phyloP scores from a whole-genome alignment of 2,888 invertebrate species.

The Leptogaster cylindrica region DNA sequence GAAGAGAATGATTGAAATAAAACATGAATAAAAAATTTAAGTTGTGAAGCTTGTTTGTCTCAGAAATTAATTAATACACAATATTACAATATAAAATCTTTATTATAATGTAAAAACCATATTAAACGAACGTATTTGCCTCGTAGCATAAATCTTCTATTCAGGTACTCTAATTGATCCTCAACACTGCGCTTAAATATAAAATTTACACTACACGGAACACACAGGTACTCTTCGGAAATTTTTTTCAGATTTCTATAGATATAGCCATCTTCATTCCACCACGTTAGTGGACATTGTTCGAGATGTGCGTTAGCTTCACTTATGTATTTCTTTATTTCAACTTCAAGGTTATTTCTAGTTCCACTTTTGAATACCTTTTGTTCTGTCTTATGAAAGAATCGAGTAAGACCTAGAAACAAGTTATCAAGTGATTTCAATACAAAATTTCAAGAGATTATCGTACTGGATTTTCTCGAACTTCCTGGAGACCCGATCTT shows the following conservation, averaged over 20 bases:
- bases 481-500: background rate
- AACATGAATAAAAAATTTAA: conserved; percentile 25
- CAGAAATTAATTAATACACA: background rate
- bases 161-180: conserved; percentile 24
- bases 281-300: conserved; percentile 54
- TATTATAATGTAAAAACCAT: conserved; percentile 38
- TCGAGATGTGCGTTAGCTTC: conserved; percentile 52
- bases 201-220: conserved; percentile 52
- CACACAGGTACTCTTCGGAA: conserved; percentile 51
- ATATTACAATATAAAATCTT: conserved; percentile 9
- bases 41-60: conserved; percentile 1
- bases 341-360: conserved; percentile 48
- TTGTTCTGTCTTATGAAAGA: conserved; percentile 23
- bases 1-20: conserved; percentile 5
- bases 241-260: conserved; percentile 52
- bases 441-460: background rate
- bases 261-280: conserved; percentile 50
- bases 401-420: conserved; percentile 13
- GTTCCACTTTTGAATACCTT: background rate
- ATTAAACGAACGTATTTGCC: background rate
- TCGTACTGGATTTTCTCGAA: conserved; percentile 21
- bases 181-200: conserved; percentile 43
- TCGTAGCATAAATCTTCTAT: conserved; percentile 16
- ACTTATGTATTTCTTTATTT: conserved; percentile 51
- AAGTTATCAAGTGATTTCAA: background rate